A percentile compares a stretch with the other conserved stretches of the same genome.
phyloP scores from a whole-genome alignment of 2,888 invertebrate genomes.

The Dryadula phaetusa region DNA sequence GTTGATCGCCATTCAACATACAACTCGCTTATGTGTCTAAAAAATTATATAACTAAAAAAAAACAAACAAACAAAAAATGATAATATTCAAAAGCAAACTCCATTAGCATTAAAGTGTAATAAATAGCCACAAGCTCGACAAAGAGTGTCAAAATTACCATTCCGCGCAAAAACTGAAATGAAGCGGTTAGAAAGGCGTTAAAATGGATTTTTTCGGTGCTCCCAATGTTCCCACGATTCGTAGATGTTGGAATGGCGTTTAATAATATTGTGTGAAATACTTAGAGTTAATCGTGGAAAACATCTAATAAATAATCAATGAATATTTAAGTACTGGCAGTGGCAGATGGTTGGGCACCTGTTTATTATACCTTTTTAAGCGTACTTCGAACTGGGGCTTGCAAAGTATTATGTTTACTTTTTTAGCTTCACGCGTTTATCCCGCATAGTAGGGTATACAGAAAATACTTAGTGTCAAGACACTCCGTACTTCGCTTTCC shows the following conservation, averaged over 20 bases:
- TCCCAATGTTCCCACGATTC: slow-evolving; percentile 3
- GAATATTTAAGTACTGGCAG: not conserved
- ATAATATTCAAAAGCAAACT: not conserved
- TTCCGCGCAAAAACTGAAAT: slow-evolving; percentile 11
- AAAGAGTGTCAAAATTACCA: slow-evolving; percentile 15
- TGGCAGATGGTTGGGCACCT: slow-evolving; percentile 10
- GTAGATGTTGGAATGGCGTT: not conserved
- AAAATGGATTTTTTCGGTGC: not conserved
- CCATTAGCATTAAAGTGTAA: not conserved
- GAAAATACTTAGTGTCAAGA: no score
- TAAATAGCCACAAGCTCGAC: not conserved
- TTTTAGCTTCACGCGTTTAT: no score
- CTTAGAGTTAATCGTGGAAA: not conserved
- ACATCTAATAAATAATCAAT: slow-evolving; percentile 4
- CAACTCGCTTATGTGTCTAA: no score
- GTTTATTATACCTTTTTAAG: not conserved
- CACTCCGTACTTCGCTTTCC: no score
- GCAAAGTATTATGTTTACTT: no score
- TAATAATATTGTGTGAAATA: not conserved
- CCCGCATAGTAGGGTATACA: no score
- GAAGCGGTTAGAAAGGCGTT: slow-evolving; percentile 2
- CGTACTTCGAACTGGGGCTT: not conserved
- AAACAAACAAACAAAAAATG: not conserved
- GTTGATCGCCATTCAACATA: no score
- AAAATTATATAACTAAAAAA: no score